Conservation (phyloP, 1,140 invertebrate genomes). For the Caenorhabditis brenneri region DNA sequence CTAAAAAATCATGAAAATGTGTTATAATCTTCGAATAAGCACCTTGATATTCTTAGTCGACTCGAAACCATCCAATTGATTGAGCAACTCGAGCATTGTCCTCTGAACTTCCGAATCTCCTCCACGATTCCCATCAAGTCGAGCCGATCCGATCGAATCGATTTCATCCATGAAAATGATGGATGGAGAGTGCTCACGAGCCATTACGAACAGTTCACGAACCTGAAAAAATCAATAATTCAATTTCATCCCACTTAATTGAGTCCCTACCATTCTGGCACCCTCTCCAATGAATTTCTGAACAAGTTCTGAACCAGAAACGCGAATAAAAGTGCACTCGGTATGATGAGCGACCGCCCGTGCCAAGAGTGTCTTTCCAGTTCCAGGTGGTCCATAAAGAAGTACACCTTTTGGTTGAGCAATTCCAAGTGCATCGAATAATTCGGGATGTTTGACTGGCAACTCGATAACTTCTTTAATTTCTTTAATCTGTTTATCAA, state of each 20-base stretch:
- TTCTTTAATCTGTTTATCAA: constrained; percentile 99
- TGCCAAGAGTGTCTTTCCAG: constrained; percentile 91
- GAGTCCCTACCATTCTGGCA: constrained; percentile 88
- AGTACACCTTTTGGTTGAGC: constrained; percentile 98
- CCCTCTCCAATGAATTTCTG: constrained; percentile 99
- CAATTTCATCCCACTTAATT: too few species aligned
- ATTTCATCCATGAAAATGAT: constrained; percentile 99
- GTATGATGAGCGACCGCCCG: constrained; percentile 98
- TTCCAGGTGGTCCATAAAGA: constrained; percentile 94
- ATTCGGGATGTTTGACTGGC: constrained; percentile 97
- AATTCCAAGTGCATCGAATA: constrained; percentile 98
- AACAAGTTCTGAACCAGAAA: constrained; percentile 96
- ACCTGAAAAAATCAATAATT: not conserved
- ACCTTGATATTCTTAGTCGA: constrained; percentile 98
- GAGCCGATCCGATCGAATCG: constrained; percentile 97
- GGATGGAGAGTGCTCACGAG: constrained; percentile 95
- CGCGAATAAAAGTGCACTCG: constrained; percentile 97
- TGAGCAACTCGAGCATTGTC: constrained; percentile 97
- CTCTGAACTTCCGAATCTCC: constrained; percentile 95
- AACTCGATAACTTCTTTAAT: constrained; percentile 98
- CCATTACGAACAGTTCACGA: constrained; percentile 98
- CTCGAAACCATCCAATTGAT: constrained; percentile 98
- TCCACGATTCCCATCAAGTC: constrained; percentile 82
- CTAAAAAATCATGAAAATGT: too few species aligned
- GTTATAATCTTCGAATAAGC: not conserved